phyloP scores from a whole-genome alignment of 2,797 vertebrate genomes.

The Malacoraja senta region DNA sequence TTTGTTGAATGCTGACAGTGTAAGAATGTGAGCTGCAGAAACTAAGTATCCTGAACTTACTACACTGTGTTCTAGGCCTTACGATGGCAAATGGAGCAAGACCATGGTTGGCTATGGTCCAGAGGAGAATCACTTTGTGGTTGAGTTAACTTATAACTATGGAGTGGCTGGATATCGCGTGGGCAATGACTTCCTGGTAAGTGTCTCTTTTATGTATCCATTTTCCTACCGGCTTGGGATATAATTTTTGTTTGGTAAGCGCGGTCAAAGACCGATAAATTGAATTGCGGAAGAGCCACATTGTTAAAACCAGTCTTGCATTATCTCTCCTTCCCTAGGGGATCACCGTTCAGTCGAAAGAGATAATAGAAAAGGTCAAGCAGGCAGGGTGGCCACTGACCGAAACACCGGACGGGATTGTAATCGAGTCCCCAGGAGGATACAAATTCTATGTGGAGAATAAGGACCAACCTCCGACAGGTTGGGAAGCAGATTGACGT shows the following conservation, averaged over 20 bases:
- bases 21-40: too few relatives aligned
- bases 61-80: constrained; percentile 64
- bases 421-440: constrained; percentile 80
- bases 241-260: not conserved
- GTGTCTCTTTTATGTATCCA: constrained; percentile 26
- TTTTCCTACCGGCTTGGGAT: not conserved
- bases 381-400: constrained; percentile 77
- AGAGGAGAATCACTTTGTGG: constrained; percentile 86
- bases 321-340: constrained; percentile 58
- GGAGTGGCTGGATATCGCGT: constrained; percentile 81
- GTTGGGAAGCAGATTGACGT: constrained; percentile 52
- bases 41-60: not conserved
- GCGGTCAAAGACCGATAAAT: too few relatives aligned
- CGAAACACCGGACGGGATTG: constrained; percentile 62
- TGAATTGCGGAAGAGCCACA: too few relatives aligned
- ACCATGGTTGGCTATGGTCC: constrained; percentile 94
- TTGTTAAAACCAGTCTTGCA: not conserved
- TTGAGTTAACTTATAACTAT: constrained; percentile 93
- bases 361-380: constrained; percentile 78
- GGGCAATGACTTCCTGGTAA: constrained; percentile 88
- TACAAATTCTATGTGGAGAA: constrained; percentile 85
- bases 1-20: too few relatives aligned
- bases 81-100: constrained; percentile 98
- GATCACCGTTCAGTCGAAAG: constrained; percentile 77
- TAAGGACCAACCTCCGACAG: constrained; percentile 60